Conservation (phyloP, 2,797 vertebrate genomes). For the Pseudomugil tenellus region DNA sequence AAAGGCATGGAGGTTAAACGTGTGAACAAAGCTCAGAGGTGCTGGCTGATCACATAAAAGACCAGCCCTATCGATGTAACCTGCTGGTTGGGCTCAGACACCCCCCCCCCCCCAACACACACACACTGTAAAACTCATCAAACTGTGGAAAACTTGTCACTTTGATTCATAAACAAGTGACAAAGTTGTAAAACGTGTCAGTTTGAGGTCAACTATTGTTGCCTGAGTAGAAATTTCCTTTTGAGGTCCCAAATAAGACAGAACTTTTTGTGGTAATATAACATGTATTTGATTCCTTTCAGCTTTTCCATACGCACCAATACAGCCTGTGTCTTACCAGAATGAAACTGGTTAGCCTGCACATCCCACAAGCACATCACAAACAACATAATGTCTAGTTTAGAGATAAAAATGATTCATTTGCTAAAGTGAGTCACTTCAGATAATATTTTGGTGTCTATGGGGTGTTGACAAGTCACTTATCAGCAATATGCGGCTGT, state of each 20-base stretch:
- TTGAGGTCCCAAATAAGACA: neutral
- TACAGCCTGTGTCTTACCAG: too few relatives aligned
- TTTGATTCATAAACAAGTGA: neutral
- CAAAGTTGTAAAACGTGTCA: neutral
- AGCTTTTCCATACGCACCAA: neutral
- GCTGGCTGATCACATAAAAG: conserved; percentile 12
- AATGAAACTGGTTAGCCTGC: too few relatives aligned
- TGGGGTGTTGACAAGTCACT: too few relatives aligned
- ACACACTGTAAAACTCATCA: neutral
- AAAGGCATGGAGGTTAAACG: conserved; percentile 48
- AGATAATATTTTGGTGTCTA: too few relatives aligned
- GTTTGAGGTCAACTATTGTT: neutral
- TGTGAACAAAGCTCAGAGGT: conserved; percentile 42
- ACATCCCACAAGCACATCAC: too few relatives aligned
- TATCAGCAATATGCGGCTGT: too few relatives aligned
- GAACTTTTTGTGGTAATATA: neutral
- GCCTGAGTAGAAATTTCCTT: neutral
- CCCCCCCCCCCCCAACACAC: neutral
- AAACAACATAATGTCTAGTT: too few relatives aligned
- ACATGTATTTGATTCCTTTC: neutral
- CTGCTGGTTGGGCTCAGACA: conserved; percentile 1
- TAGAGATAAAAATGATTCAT: too few relatives aligned
- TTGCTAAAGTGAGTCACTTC: too few relatives aligned
- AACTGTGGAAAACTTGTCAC: neutral
- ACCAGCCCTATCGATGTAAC: conserved; percentile 3